Conservation (phyloP, 2,888 invertebrate genomes). For the Andrena trimmerana region DNA sequence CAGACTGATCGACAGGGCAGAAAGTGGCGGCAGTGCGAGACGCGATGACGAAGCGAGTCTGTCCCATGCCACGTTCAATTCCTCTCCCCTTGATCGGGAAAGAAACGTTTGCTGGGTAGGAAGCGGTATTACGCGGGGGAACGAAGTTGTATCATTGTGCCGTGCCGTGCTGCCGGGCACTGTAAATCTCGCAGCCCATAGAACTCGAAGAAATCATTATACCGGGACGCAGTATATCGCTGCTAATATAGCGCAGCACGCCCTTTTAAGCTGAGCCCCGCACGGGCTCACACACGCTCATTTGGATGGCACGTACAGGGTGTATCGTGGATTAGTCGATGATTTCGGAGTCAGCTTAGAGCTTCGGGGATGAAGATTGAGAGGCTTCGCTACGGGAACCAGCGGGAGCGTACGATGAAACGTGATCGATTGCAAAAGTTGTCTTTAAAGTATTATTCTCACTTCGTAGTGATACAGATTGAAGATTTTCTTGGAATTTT, state of each 20-base stretch:
- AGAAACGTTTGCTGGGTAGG: conserved; percentile 43
- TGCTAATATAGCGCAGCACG: conserved; percentile 72
- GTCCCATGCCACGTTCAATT: conserved; percentile 40
- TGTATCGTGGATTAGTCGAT: conserved; percentile 37
- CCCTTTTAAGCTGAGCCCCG: conserved; percentile 65
- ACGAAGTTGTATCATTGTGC: conserved; percentile 72
- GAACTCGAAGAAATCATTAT: conserved; percentile 78
- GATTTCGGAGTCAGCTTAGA: conserved; percentile 25
- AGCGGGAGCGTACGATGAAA: background rate
- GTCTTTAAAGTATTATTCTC: background rate
- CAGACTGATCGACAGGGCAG: conserved; percentile 19
- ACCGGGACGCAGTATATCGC: conserved; percentile 70
- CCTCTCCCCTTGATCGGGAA: conserved; percentile 28
- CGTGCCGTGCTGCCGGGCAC: conserved; percentile 69
- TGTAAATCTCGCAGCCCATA: conserved; percentile 74
- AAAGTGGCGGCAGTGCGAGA: conserved; percentile 1
- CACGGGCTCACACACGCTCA: conserved; percentile 27
- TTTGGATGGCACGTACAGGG: conserved; percentile 16
- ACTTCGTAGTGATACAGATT: background rate
- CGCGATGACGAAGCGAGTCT: conserved; percentile 41
- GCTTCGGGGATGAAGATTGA: conserved; percentile 12
- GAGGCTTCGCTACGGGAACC: background rate
- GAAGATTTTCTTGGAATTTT: too few species aligned
- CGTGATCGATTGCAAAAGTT: background rate
- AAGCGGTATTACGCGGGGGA: conserved; percentile 56